These are phyloP conservation scores for Tetramorium simillimum DNA, from an alignment of 1,140 invertebrate genomes.

Conservation along the genomic window DNA sequence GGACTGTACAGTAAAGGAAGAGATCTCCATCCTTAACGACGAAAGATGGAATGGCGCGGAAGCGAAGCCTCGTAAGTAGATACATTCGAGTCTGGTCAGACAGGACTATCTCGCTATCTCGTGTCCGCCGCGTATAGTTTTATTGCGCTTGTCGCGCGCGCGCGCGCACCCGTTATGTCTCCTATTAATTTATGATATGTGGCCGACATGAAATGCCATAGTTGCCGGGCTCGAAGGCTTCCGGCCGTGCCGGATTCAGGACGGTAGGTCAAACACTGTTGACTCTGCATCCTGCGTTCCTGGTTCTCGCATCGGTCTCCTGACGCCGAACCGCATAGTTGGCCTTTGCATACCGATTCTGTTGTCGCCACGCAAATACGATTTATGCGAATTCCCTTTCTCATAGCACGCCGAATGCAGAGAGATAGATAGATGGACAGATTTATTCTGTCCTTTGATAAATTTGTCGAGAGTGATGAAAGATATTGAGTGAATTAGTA, in stretches of 20 bases:
- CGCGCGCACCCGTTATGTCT: slow-evolving; percentile 27
- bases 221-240: slow-evolving; percentile 56
- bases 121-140: not conserved
- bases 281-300: slow-evolving; percentile 36
- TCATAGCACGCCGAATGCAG: slow-evolving; percentile 13
- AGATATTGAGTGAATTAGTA: not conserved
- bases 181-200: slow-evolving; percentile 61
- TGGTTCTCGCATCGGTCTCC: not conserved
- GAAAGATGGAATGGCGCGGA: not conserved
- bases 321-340: slow-evolving; percentile 37
- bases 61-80: slow-evolving; percentile 17
- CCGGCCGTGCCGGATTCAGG: slow-evolving; percentile 20
- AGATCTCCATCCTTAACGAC: not conserved
- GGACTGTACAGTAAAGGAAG: not conserved
- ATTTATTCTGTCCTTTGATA: slow-evolving; percentile 18
- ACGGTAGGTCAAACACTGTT: slow-evolving; percentile 43
- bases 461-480: not conserved
- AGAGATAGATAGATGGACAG: slow-evolving; percentile 11
- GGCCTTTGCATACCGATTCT: slow-evolving; percentile 73
- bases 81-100: not conserved
- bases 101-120: not conserved
- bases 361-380: slow-evolving; percentile 62
- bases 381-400: slow-evolving; percentile 67
- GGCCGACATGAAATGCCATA: slow-evolving; percentile 61
- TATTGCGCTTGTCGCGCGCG: slow-evolving; percentile 9